Evolutionary conservation across 2,113 vertebrate species (phyloP).

Genomic region (Nannobrachium achirus): DNA sequence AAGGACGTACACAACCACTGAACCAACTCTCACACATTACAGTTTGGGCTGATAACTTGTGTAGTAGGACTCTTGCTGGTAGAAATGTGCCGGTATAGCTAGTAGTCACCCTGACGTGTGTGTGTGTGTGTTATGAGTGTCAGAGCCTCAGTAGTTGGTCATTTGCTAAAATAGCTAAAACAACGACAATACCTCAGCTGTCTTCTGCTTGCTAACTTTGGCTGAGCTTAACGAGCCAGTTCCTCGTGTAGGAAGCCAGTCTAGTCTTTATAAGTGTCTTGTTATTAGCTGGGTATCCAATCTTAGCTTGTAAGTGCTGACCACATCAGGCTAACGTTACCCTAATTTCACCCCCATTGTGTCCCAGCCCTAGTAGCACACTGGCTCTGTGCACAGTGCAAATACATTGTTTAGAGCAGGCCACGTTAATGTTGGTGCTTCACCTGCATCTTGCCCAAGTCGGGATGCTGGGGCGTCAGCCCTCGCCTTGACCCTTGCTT

Average conservation of each 20-base stretch:
- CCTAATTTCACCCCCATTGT: conserved; percentile 52
- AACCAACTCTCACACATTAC: not conserved
- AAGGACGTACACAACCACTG: conserved; percentile 39
- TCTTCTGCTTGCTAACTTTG: not conserved
- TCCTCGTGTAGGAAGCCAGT: not conserved
- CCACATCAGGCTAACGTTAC: conserved; percentile 41
- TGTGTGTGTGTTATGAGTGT: no score
- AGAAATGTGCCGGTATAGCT: conserved; percentile 15
- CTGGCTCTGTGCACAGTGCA: conserved; percentile 11
- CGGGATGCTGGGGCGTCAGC: conserved; percentile 29
- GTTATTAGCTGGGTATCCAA: conserved; percentile 39
- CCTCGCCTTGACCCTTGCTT: conserved; percentile 32
- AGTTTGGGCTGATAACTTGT: conserved; percentile 10
- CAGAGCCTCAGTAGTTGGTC: conserved; percentile 27
- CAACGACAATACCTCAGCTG: not conserved
- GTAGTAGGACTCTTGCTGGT: conserved; percentile 23
- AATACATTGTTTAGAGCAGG: conserved; percentile 7
- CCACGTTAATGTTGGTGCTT: conserved; percentile 1
- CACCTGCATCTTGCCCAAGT: conserved; percentile 6
- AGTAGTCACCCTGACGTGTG: conserved; percentile 15
- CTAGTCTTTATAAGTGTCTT: not conserved
- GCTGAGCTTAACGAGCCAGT: not conserved
- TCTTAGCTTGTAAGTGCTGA: conserved; percentile 44
- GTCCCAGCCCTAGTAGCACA: conserved; percentile 15
- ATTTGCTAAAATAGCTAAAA: conserved; percentile 8